Conservation (phyloP, 92 coral and sea anemone species). For the Bergia puertoricense region DNA sequence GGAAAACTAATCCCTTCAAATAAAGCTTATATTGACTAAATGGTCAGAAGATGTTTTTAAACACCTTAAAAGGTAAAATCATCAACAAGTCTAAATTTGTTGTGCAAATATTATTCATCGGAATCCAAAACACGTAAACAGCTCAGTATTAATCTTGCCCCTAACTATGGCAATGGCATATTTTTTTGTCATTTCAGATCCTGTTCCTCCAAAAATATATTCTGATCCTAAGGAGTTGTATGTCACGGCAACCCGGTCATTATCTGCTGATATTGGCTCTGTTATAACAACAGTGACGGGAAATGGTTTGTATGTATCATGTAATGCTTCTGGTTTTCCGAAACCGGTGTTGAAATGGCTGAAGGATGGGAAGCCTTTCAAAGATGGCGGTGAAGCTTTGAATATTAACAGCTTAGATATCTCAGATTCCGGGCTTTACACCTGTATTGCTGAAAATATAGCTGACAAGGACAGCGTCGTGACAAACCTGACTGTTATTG, state of each 20-base stretch:
- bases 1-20: too few species aligned
- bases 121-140: too few species aligned
- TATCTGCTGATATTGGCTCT: constrained; percentile 62
- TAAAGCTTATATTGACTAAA: too few species aligned
- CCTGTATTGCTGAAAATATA: constrained; percentile 82
- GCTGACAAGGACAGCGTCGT: constrained; percentile 61
- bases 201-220: constrained; percentile 70
- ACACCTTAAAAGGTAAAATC: too few species aligned
- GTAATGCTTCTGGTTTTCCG: constrained; percentile 82
- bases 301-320: constrained; percentile 63
- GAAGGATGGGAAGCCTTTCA: constrained; percentile 52
- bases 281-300: constrained; percentile 75
- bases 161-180: too few species aligned
- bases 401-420: constrained; percentile 40
- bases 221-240: constrained; percentile 31
- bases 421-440: constrained; percentile 80
- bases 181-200: constrained; percentile 55
- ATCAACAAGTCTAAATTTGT: too few species aligned
- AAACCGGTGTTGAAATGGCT: constrained; percentile 68
- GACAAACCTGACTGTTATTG: constrained; percentile 59
- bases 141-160: too few species aligned
- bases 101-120: too few species aligned
- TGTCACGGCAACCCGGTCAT: constrained; percentile 50
- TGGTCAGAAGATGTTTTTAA: background rate
- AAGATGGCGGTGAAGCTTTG: constrained; percentile 46